These are phyloP conservation scores for Agrilus mali DNA, from an alignment of 2,888 invertebrate genomes.

Conservation along the genomic window DNA sequence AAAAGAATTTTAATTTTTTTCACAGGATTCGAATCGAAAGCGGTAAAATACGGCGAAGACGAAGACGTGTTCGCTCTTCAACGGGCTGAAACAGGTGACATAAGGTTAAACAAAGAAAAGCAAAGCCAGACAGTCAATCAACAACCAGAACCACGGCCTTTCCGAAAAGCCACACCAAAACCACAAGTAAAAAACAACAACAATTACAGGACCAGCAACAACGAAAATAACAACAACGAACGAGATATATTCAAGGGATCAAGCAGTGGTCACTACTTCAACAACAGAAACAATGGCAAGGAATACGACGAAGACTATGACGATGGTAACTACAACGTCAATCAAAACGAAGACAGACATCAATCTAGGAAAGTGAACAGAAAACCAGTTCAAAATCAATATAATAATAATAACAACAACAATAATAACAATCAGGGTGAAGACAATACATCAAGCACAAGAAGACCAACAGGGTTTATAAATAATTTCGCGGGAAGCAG, in stretches of 20 bases:
- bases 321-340: constrained; percentile 34
- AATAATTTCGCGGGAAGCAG: constrained; percentile 38
- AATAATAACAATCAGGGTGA: constrained; percentile 14
- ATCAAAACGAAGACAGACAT: constrained; percentile 30
- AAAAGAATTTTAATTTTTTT: background rate
- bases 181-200: constrained; percentile 14
- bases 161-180: constrained; percentile 22
- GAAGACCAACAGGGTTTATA: constrained; percentile 27
- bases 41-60: constrained; percentile 49
- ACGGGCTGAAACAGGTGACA: constrained; percentile 54
- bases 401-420: constrained; percentile 14
- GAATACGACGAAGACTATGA: constrained; percentile 37
- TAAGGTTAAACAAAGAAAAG: constrained; percentile 30
- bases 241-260: constrained; percentile 55
- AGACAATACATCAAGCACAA: constrained; percentile 26
- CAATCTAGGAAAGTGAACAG: constrained; percentile 32
- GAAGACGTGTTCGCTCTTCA: constrained; percentile 62
- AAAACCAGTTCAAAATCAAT: constrained; percentile 25
- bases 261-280: constrained; percentile 66
- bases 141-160: constrained; percentile 28
- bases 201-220: constrained; percentile 14
- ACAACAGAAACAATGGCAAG: constrained; percentile 47
- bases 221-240: constrained; percentile 27
- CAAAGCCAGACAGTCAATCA: constrained; percentile 31
- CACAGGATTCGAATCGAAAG: constrained; percentile 51